Evolutionary conservation across 2,888 invertebrate species (phyloP).

Genomic region (Diaperis boleti): DNA sequence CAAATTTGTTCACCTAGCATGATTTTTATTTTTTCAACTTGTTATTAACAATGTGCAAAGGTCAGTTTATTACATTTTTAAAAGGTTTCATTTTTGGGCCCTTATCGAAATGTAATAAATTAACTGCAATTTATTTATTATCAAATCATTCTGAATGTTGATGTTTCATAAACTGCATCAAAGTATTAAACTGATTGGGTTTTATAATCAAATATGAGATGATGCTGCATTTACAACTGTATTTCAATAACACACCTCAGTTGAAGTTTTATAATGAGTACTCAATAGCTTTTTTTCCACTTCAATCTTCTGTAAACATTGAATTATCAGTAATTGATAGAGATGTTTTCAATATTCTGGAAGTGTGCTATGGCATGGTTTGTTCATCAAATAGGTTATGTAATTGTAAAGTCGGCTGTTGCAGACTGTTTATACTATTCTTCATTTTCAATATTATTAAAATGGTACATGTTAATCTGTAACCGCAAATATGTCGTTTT

Average conservation of each 20-base stretch:
- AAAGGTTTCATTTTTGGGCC: not conserved
- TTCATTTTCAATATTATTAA: too few species aligned
- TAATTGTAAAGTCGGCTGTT: too few species aligned
- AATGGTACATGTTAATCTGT: too few species aligned
- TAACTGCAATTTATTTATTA: slow-evolving; percentile 15
- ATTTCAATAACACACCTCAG: not conserved
- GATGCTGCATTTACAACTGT: slow-evolving; percentile 27
- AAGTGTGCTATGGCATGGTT: not conserved
- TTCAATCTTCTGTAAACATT: not conserved
- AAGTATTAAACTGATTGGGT: slow-evolving; percentile 20
- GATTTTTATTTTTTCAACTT: slow-evolving; percentile 48
- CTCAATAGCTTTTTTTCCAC: not conserved
- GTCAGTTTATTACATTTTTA: slow-evolving; percentile 29
- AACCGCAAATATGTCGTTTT: too few species aligned
- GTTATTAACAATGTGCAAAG: slow-evolving; percentile 30
- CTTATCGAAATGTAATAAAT: slow-evolving; percentile 19
- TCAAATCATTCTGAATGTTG: slow-evolving; percentile 32
- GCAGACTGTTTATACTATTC: not conserved
- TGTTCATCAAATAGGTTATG: not conserved
- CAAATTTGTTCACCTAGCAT: slow-evolving; percentile 57
- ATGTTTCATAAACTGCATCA: slow-evolving; percentile 36
- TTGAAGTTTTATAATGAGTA: not conserved
- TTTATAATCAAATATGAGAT: slow-evolving; percentile 14
- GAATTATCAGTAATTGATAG: not conserved
- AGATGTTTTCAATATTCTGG: not conserved